Percentiles rank a stretch among this genome's conserved stretches.
Evolutionary conservation across 1,140 invertebrate species (phyloP).

Genomic region (Pseudachorutes palmiensis): DNA sequence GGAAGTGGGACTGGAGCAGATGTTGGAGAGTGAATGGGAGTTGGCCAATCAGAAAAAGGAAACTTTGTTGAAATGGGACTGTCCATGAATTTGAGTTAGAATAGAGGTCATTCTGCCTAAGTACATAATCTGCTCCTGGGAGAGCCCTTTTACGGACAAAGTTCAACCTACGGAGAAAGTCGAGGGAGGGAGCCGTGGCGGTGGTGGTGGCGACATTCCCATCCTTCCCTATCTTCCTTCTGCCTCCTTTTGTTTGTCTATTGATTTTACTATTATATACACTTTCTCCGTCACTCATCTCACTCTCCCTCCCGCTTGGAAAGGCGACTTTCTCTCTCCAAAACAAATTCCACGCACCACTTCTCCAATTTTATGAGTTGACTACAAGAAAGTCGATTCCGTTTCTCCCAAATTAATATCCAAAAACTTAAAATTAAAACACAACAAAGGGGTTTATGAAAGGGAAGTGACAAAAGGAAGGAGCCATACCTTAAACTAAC

Average conservation of each 20-base stretch:
- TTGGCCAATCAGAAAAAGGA: not conserved
- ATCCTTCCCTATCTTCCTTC: not conserved
- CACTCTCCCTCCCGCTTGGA: not conserved
- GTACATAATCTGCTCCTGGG: not conserved
- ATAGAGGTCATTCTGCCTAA: not conserved
- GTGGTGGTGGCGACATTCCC: not conserved
- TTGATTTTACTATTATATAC: conserved; percentile 13
- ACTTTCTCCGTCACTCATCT: conserved; percentile 10
- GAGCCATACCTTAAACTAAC: too few relatives aligned
- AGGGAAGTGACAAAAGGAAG: not conserved
- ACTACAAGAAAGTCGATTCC: not conserved
- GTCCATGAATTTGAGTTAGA: not conserved
- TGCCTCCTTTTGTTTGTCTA: conserved; percentile 4
- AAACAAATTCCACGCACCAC: not conserved
- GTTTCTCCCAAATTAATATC: not conserved
- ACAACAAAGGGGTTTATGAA: not conserved
- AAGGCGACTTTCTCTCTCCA: not conserved
- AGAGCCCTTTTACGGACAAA: too few relatives aligned
- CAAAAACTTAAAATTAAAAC: not conserved
- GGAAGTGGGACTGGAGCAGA: too few relatives aligned
- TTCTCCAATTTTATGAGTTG: not conserved
- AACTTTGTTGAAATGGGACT: not conserved
- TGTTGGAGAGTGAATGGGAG: not conserved
- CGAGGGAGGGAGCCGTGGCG: not conserved
- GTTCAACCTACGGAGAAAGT: not conserved